Evolutionary conservation across 2,797 vertebrate species (phyloP), one percentile per base, ranked within the genome.

Genomic region (Tenualosa ilisha): DNA sequence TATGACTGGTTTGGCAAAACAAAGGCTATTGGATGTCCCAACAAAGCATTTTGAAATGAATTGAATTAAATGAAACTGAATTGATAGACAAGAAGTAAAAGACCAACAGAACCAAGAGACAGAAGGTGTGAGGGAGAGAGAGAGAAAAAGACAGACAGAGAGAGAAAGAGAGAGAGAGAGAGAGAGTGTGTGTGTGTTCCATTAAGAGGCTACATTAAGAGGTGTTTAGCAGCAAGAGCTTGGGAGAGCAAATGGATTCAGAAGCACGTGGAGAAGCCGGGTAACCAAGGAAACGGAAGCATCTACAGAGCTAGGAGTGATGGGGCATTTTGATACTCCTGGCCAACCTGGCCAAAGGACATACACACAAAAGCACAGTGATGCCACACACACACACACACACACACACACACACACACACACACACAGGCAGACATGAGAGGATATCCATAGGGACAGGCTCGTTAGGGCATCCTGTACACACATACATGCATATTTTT

Each of bases 251-350:
- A 65, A n/a, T 65, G 54, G 26, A 82, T 37, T 20, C 24, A 31
- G 24, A 15, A 82, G 37, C 75, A 56, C 63, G 61, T 81, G 82
- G 82, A 84, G 51, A 87, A 9, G 43, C 59, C 50, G 56, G 13
- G 81, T 87, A 86, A 83, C 84, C 83, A 84, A 49, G 87, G 87
- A 49, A 84, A 89, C 85, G 63, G 40, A 81, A 59, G 54, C 79
- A 61, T 84, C 86, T 85, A 85, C 46, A 84, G 83, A 88, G 85
- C 82, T 84, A 31, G 61, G 84, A 87, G 87, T 85, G 88, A 89
- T 87, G 85, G 87, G 81, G 84, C 83, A 65, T 86, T 83, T 79
- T 86, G 61, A 84, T 86, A 26, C 72, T 81, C 82, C 61, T 26
- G 31, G 31, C 31, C 20, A 49, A 51, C 61, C 65, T 72, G 65